Evolutionary conservation across 1,140 invertebrate genomes (phyloP), one percentile per base, ranked within the genome.

Genomic region (Belonocnema kinseyi): DNA sequence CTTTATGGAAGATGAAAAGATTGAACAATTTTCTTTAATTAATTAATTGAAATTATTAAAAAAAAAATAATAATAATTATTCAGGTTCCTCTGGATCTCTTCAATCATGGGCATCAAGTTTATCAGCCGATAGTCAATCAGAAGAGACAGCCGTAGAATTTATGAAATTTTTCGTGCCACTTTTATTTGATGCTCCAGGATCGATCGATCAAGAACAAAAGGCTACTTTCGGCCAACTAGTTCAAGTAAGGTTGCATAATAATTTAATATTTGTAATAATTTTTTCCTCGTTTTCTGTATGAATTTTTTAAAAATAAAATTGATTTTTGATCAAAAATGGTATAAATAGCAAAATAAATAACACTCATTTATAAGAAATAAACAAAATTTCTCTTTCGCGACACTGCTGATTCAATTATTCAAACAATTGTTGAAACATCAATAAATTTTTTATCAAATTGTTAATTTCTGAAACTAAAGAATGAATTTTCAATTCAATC

Each of bases 41-140:
- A 33, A 33, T 33, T 33, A 2, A n/a, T 56, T 56, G 3, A 56
- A n/a, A 16, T 56, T 19, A 56, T 56, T 56, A 2, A 11, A 2
- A 13, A 0, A 74, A 50, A 74, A 21, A 33, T n/a, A n/a, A n/a
- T n/a, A 54, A 66, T 17, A 6, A 56, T 73, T 71, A 61, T 81
- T 70, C 91, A 89, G 94, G 92, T 72, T 95, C 95, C 4, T 93
- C 95, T 73, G 93, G 93, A 46, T 96, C 95, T 0, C 93, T 95
- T 52, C 94, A 94, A 79, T 95, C 95, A 1, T 95, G 94, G 94
- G 94, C 93, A 53, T 96, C 95, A 0, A 95, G 94, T 80, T 93
- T 95, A 72, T 95, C 94, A 72, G 91, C 94, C 52, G 95, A 96
- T 74, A 95, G 94, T 82, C 94, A 95, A 79, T 93, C 93, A 0